Evolutionary conservation across 2,113 vertebrate genomes (phyloP).

Genomic region (Jacana jacana): DNA sequence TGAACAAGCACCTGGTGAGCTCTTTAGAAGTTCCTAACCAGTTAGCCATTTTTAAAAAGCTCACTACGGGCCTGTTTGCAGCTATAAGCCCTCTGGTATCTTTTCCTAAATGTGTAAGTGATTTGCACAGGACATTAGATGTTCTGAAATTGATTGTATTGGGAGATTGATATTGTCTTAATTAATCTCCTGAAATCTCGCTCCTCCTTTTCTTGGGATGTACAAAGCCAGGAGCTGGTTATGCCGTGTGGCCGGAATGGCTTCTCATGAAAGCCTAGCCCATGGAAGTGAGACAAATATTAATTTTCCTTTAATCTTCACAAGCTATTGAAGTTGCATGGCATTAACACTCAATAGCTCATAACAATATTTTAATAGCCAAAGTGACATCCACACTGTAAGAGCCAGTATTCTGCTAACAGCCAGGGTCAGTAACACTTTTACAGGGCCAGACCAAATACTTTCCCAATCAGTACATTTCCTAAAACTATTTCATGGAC

Average conservation of each 20-base stretch:
- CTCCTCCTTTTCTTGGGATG: neutral
- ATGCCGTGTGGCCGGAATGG: neutral
- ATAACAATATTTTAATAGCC: conserved; percentile 21
- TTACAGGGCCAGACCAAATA: conserved; percentile 18
- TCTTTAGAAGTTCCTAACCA: neutral
- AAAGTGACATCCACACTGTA: neutral
- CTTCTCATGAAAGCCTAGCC: neutral
- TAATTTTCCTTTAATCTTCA: conserved; percentile 36
- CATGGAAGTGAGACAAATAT: neutral
- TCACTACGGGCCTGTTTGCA: neutral
- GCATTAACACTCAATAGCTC: neutral
- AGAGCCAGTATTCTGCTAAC: conserved; percentile 32
- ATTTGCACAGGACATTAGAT: neutral
- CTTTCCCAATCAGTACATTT: conserved; percentile 33
- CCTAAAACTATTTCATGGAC: conserved; percentile 10
- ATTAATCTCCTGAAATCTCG: neutral
- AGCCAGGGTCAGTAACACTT: neutral
- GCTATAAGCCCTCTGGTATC: neutral
- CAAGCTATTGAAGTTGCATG: neutral
- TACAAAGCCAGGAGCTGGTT: neutral
- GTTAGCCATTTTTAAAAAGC: neutral
- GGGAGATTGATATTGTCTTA: neutral
- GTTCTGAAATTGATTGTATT: neutral
- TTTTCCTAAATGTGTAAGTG: neutral
- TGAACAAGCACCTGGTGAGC: neutral